A percentile compares a stretch with the other conserved stretches of the same genome.
Evolutionary conservation across 2,797 vertebrate genomes (phyloP).

Genomic region (Sebastolobus alascanus): DNA sequence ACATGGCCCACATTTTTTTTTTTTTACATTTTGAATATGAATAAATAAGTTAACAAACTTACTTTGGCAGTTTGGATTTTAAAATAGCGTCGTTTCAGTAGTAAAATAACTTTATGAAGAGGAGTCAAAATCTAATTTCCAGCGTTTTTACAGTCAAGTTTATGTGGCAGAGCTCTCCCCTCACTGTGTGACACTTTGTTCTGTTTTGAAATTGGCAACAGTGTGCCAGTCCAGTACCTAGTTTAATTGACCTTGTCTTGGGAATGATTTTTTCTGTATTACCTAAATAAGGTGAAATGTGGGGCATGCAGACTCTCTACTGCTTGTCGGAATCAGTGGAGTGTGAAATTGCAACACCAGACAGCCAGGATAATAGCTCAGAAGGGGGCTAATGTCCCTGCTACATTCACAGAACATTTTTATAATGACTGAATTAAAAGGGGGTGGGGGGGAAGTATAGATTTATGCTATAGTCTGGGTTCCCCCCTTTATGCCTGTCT

Average conservation of each 20-base stretch:
- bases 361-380: slow-evolving; percentile 90
- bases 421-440: slow-evolving; percentile 89
- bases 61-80: background rate
- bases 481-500: slow-evolving; percentile 27
- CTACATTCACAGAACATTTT: slow-evolving; percentile 89
- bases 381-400: slow-evolving; percentile 89
- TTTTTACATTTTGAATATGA: background rate
- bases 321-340: slow-evolving; percentile 87
- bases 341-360: slow-evolving; percentile 91
- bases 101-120: slow-evolving; percentile 45
- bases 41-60: slow-evolving; percentile 22
- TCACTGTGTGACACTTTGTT: slow-evolving; percentile 34
- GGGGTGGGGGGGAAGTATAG: slow-evolving; percentile 60
- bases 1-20: background rate
- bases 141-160: slow-evolving; percentile 40
- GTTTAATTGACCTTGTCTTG: slow-evolving; percentile 80
- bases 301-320: slow-evolving; percentile 84
- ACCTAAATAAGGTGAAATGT: slow-evolving; percentile 91
- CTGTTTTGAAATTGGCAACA: slow-evolving; percentile 47
- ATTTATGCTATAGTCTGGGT: slow-evolving; percentile 76
- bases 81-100: background rate
- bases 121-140: slow-evolving; percentile 46
- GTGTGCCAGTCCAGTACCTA: slow-evolving; percentile 66
- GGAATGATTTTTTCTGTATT: slow-evolving; percentile 84
- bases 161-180: slow-evolving; percentile 11